Percentiles rank a stretch among this genome's conserved stretches.
Evolutionary conservation across 2,797 vertebrate genomes (phyloP).

Genomic region (Macropodus opercularis): DNA sequence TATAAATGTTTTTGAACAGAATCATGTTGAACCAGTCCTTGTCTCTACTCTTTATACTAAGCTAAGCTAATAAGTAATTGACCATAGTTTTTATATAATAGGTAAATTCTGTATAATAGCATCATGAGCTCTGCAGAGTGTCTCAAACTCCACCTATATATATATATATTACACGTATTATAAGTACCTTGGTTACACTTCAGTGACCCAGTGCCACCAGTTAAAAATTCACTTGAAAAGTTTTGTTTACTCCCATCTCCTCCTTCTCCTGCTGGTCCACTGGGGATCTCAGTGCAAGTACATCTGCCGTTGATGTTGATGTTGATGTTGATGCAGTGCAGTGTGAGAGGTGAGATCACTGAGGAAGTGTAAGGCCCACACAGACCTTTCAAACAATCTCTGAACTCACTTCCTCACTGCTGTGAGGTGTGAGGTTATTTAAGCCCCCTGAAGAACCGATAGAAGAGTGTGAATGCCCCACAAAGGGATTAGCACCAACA

Average conservation of each 20-base stretch:
- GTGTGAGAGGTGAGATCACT: slow-evolving; percentile 20
- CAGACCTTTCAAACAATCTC: slow-evolving; percentile 11
- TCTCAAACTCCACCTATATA: too few species aligned
- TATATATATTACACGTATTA: too few species aligned
- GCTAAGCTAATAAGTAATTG: too few species aligned
- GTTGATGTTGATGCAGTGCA: not conserved
- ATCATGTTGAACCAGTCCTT: too few species aligned
- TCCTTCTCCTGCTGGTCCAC: slow-evolving; percentile 25
- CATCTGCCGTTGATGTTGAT: slow-evolving; percentile 39
- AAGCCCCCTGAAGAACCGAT: not conserved
- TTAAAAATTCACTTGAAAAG: not conserved
- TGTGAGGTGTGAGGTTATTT: slow-evolving; percentile 20
- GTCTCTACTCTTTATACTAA: too few species aligned
- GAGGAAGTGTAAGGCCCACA: slow-evolving; percentile 45
- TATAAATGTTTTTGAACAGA: too few species aligned
- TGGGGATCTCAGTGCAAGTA: slow-evolving; percentile 21
- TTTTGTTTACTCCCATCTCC: slow-evolving; percentile 21
- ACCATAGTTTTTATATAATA: too few species aligned
- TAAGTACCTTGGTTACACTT: too few species aligned
- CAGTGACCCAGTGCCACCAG: too few species aligned
- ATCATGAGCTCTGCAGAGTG: too few species aligned
- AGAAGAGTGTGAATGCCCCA: slow-evolving; percentile 19
- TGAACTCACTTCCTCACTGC: not conserved
- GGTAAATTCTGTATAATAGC: too few species aligned
- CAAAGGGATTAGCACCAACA: slow-evolving; percentile 13